These are phyloP conservation scores for Leucophenga maculata DNA, from an alignment of 2,888 invertebrate species.

Conservation along the genomic window DNA sequence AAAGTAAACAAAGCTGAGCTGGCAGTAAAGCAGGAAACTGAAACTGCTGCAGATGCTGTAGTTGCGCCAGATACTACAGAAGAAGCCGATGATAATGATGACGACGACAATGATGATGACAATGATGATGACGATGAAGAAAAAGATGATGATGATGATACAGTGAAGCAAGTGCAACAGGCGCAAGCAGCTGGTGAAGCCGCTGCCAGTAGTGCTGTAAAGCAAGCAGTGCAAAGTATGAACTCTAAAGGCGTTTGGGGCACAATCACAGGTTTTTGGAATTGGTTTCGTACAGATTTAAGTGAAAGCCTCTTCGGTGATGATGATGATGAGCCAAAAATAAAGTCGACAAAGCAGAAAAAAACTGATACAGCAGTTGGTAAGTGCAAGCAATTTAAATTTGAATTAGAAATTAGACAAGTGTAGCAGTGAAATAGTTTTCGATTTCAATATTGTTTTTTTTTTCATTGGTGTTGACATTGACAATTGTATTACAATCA, in stretches of 20 bases:
- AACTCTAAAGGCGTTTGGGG: conserved; percentile 23
- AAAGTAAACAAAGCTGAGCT: conserved; percentile 41
- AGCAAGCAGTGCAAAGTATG: not conserved
- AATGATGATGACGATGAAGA: conserved; percentile 39
- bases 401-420: conserved; percentile 19
- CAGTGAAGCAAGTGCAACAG: conserved; percentile 28
- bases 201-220: conserved; percentile 29
- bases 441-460: conserved; percentile 37
- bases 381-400: conserved; percentile 15
- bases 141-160: conserved; percentile 35
- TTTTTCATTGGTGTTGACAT: not conserved
- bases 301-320: conserved; percentile 65
- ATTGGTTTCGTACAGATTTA: conserved; percentile 66
- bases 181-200: conserved; percentile 41
- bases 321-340: conserved; percentile 25
- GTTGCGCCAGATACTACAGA: conserved; percentile 34
- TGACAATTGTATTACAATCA: no score
- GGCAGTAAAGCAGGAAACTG: conserved; percentile 42
- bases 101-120: conserved; percentile 37
- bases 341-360: not conserved
- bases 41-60: conserved; percentile 27
- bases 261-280: conserved; percentile 63
- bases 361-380: conserved; percentile 20
- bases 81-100: conserved; percentile 36
- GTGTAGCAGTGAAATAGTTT: conserved; percentile 55